These are phyloP conservation scores for Myrmecobius fasciatus DNA, from an alignment of 2,113 vertebrate species.

Conservation along the genomic window DNA sequence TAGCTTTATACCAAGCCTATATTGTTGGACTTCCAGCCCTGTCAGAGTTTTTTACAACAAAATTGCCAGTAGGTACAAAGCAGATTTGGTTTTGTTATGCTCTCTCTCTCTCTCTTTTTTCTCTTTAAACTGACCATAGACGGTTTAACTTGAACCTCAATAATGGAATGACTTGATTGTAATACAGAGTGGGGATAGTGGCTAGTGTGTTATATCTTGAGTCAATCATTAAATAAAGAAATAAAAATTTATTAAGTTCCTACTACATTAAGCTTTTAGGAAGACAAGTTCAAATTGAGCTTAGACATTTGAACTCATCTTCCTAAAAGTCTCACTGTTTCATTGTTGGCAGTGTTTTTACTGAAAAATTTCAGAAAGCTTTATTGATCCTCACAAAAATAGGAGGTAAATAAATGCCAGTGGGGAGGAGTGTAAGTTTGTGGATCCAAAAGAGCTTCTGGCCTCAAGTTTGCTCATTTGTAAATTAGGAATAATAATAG, in stretches of 20 bases:
- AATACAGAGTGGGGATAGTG: background rate
- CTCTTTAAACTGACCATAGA: background rate
- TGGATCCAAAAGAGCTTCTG: background rate
- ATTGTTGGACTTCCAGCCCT: background rate
- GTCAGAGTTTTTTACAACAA: conserved; percentile 5
- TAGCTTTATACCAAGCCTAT: background rate
- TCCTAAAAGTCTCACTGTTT: too few relatives aligned
- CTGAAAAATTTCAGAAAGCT: background rate
- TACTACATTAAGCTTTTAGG: background rate
- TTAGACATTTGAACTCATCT: background rate
- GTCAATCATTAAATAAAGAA: background rate
- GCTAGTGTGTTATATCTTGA: background rate
- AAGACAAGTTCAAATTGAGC: background rate
- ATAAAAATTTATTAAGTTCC: background rate
- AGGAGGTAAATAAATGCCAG: background rate
- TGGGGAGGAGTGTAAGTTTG: background rate
- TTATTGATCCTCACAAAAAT: background rate
- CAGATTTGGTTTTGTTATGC: conserved; percentile 18
- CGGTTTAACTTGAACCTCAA: background rate
- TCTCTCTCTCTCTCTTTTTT: background rate
- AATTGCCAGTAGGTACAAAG: conserved; percentile 46
- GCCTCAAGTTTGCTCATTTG: background rate
- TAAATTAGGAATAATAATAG: background rate
- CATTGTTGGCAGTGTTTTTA: too few relatives aligned
- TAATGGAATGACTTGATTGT: background rate